Evolutionary conservation across 2,113 vertebrate species (phyloP).

Genomic region (Chelonoidis abingdonii): DNA sequence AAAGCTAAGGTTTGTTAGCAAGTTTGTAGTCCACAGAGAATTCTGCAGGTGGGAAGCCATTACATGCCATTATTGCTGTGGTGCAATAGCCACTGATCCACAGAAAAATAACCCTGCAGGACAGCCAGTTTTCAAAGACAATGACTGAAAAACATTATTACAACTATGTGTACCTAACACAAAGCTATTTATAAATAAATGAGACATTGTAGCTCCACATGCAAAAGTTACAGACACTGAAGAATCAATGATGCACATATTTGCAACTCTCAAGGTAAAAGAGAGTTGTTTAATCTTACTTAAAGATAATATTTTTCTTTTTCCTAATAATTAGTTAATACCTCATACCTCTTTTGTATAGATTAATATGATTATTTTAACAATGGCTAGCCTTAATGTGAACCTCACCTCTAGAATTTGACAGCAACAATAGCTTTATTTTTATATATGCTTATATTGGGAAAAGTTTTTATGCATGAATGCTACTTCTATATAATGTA

Average conservation of each 20-base stretch:
- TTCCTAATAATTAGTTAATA: not conserved
- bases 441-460: not conserved
- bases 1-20: not conserved
- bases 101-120: conserved; percentile 19
- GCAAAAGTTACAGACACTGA: not conserved
- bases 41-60: conserved; percentile 8
- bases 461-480: not conserved
- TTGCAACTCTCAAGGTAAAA: not conserved
- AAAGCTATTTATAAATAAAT: not conserved
- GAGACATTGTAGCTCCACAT: not conserved
- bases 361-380: not conserved
- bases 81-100: conserved; percentile 15
- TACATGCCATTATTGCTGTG: not conserved
- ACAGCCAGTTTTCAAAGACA: not conserved
- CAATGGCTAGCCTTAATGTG: not conserved
- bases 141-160: not conserved
- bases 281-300: not conserved
- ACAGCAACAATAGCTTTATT: not conserved
- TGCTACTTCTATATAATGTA: not conserved
- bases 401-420: not conserved
- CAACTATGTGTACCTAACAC: not conserved
- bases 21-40: not conserved
- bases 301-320: not conserved
- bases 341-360: not conserved
- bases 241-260: conserved; percentile 2